Evolutionary conservation across 2,113 vertebrate genomes (phyloP).

Genomic region (Siphamia tubifer): DNA sequence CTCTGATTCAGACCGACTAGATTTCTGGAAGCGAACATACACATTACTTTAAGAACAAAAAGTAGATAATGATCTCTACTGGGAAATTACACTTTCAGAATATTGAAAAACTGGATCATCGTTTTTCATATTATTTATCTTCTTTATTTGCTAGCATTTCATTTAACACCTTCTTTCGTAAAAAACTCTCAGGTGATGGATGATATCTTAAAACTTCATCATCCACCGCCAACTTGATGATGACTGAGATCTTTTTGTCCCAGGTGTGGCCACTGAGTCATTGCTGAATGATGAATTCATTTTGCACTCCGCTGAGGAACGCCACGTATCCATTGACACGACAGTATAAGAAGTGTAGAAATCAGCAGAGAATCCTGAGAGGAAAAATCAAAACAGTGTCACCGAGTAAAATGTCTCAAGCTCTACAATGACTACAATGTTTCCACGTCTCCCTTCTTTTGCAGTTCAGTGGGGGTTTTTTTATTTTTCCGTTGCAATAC

Average conservation of each 20-base stretch:
- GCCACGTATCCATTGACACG: neutral
- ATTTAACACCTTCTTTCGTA: neutral
- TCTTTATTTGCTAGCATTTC: constrained; percentile 6
- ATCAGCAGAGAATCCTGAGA: neutral
- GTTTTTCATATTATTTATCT: constrained; percentile 1
- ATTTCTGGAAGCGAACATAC: neutral
- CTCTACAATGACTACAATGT: neutral
- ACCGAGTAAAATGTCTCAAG: neutral
- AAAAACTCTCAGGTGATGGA: constrained; percentile 25
- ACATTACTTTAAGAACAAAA: neutral
- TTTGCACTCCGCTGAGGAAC: neutral
- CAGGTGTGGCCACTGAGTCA: constrained; percentile 20
- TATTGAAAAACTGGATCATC: neutral
- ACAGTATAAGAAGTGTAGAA: constrained; percentile 1
- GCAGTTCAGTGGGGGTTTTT: neutral
- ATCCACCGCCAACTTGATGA: constrained; percentile 2
- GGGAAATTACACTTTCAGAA: neutral
- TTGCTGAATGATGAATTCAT: constrained; percentile 40
- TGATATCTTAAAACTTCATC: constrained; percentile 4
- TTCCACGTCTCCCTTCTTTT: neutral
- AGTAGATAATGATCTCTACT: constrained; percentile 10
- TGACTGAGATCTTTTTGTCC: constrained; percentile 14
- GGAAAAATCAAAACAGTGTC: constrained; percentile 7
- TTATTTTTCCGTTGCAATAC: neutral
- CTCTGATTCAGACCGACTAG: neutral